Evolutionary conservation across 2,888 invertebrate species (phyloP), one percentile per base, ranked within the genome.

Genomic region (Ichneumoninae sp.): DNA sequence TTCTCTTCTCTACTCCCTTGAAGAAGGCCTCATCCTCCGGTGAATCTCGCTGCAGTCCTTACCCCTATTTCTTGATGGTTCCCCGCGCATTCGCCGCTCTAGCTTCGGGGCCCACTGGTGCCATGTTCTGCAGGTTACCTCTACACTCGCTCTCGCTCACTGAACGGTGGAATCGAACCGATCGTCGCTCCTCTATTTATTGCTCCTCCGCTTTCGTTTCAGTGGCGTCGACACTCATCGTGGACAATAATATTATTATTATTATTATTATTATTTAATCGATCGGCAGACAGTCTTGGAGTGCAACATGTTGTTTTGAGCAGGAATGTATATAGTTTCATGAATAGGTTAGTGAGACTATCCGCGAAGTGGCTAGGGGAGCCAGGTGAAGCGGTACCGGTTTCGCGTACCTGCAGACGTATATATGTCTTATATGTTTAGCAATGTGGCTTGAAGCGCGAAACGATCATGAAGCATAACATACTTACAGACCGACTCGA

Each of bases 401-500:
- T 30, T 30, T 6, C 26, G 16, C 30, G 30, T 60, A 60, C 10
- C 60, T 10, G 30, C 10, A 7, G 26, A 26, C 10, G 50, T 30
- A 40, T 22, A 40, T 22, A 16, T 22, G 57, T 70, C 40, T 40
- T 65, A 36, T 65, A 33, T 44, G 52, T 52, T 60, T 30, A 36
- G 71, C 36, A 60, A 50, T 66, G 74, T 13, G 78, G 16, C 63
- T 74, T 26, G 33, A 44, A 68, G 63, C 52, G 79, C 63, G 54
- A 40, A 75, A 78, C 70, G 69, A 75, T 83, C 63, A 69, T 66
- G 80, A 80, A 77, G 75, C 63, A 44, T 71, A 75, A 82, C 75
- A 79, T 75, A 82, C 82, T 79, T 88, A 87, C 81, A 77, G 82
- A 86, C 74, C 83, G 71, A 87, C 87, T 89, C 85, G 86, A 85